These are phyloP conservation scores for Thryonomys swinderianus DNA, from an alignment of 2,113 vertebrate species.

Conservation along the genomic window DNA sequence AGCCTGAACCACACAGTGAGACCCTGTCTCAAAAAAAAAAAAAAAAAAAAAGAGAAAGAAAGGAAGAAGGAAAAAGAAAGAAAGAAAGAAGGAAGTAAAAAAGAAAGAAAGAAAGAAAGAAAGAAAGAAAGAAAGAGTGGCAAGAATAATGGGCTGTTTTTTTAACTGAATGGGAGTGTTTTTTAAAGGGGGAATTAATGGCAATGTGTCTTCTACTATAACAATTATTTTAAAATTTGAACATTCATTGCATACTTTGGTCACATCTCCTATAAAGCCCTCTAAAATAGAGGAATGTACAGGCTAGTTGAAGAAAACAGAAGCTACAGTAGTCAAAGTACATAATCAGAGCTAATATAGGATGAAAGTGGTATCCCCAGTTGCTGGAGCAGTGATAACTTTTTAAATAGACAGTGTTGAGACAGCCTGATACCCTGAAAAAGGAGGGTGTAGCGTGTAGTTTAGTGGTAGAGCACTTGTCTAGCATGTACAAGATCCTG, in stretches of 20 bases:
- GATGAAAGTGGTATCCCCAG: not conserved
- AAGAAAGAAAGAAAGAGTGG: no score
- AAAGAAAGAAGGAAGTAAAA: no score
- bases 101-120: no score
- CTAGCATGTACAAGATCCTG: not conserved
- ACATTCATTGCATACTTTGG: not conserved
- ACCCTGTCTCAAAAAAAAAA: no score
- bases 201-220: not conserved
- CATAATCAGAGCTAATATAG: not conserved
- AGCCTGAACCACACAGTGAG: no score
- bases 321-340: not conserved
- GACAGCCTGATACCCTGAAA: not conserved
- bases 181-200: not conserved
- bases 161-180: not conserved
- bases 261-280: not conserved
- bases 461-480: not conserved
- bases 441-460: not conserved
- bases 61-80: no score
- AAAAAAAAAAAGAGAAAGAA: no score
- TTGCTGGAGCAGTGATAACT: not conserved
- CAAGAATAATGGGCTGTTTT: not conserved
- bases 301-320: not conserved
- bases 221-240: not conserved
- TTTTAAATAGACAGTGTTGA: not conserved
- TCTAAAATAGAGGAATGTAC: not conserved